Conservation (phyloP, 2,888 invertebrate species). For the Synergus umbraculus region DNA sequence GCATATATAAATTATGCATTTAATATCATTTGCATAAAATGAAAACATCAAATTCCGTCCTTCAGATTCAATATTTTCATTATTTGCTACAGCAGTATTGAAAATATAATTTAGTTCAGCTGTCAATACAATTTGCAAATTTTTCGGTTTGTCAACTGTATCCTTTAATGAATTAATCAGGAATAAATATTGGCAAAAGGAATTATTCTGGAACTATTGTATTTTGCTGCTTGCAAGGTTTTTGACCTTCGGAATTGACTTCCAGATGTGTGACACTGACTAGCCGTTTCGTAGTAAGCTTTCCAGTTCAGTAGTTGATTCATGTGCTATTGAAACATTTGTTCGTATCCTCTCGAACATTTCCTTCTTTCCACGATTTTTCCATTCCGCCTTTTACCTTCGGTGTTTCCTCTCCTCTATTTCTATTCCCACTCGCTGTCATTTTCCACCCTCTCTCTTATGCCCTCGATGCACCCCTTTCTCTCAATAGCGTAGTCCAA, state of each 20-base stretch:
- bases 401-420: constrained; percentile 44
- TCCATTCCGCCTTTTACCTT: constrained; percentile 26
- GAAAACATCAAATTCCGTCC: constrained; percentile 47
- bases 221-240: neutral
- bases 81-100: neutral
- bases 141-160: too few species aligned
- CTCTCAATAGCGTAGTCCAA: neutral
- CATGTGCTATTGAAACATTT: constrained; percentile 51
- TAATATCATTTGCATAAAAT: constrained; percentile 40
- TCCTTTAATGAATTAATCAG: too few species aligned
- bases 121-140: neutral
- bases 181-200: neutral
- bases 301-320: constrained; percentile 7
- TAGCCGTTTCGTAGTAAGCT: neutral
- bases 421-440: constrained; percentile 52
- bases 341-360: constrained; percentile 43
- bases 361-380: constrained; percentile 37
- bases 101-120: neutral
- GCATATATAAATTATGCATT: neutral
- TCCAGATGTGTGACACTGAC: constrained; percentile 2
- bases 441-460: constrained; percentile 50
- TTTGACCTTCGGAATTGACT: neutral
- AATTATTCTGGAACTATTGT: neutral
- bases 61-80: neutral
- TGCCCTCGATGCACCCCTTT: neutral